These are phyloP conservation scores for Cotesia glomerata DNA, from an alignment of 1,140 invertebrate species.

Conservation along the genomic window DNA sequence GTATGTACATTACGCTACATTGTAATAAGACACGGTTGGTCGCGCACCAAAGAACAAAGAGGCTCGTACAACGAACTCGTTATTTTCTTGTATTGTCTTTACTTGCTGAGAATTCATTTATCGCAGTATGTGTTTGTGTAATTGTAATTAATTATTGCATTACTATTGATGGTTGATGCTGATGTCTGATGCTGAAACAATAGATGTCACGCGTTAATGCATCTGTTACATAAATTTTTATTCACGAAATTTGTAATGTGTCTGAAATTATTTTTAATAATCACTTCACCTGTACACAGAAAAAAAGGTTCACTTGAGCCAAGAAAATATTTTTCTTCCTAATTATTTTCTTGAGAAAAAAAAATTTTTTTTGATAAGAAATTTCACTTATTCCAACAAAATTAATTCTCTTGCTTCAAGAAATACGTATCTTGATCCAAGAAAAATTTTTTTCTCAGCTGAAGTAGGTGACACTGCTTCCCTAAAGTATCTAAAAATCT, in stretches of 20 bases:
- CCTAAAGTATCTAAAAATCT: too few relatives aligned
- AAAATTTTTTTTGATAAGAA: too few relatives aligned
- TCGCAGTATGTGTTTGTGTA: background rate
- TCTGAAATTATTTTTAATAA: background rate
- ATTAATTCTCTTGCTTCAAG: too few relatives aligned
- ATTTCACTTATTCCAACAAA: too few relatives aligned
- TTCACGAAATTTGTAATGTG: background rate
- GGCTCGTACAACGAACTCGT: slow-evolving; percentile 23
- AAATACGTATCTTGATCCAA: too few relatives aligned
- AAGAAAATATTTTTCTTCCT: too few relatives aligned
- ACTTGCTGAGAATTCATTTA: background rate
- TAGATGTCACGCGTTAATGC: background rate
- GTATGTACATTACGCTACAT: background rate
- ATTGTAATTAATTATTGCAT: background rate
- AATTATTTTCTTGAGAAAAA: too few relatives aligned
- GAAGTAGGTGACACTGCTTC: too few relatives aligned
- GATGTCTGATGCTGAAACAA: background rate
- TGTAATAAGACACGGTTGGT: slow-evolving; percentile 27
- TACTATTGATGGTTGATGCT: background rate
- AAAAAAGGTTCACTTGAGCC: too few relatives aligned
- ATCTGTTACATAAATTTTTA: background rate
- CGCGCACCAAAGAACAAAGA: slow-evolving; percentile 26
- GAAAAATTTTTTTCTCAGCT: too few relatives aligned
- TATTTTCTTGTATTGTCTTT: background rate
- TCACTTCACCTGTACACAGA: background rate